These are phyloP conservation scores for Bicyclus anynana DNA, from an alignment of 1,140 invertebrate species.

Conservation along the genomic window DNA sequence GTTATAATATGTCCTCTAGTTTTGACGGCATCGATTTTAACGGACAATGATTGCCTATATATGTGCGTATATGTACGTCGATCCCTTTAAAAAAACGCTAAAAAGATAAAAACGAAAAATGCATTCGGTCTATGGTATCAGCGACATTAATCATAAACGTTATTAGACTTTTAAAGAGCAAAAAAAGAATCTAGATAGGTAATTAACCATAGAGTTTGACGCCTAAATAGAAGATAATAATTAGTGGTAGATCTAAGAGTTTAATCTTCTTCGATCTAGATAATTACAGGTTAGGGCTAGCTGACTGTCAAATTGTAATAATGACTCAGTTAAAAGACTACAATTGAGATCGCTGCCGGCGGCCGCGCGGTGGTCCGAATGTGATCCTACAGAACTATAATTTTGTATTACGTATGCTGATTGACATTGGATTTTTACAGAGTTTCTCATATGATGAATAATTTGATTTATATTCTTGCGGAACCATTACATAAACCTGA, in stretches of 20 bases:
- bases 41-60: too few relatives aligned
- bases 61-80: too few relatives aligned
- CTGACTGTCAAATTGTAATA: slow-evolving; percentile 44
- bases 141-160: slow-evolving; percentile 20
- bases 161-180: neutral
- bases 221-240: slow-evolving; percentile 26
- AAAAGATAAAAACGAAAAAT: too few relatives aligned
- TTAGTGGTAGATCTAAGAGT: slow-evolving; percentile 19
- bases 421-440: slow-evolving; percentile 2
- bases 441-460: too few relatives aligned
- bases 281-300: slow-evolving; percentile 30
- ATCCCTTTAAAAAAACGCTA: too few relatives aligned
- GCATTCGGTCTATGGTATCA: neutral
- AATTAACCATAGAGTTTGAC: slow-evolving; percentile 20
- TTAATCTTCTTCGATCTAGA: slow-evolving; percentile 11
- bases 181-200: slow-evolving; percentile 4
- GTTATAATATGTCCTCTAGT: too few relatives aligned
- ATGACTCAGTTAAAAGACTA: slow-evolving; percentile 49
- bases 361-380: slow-evolving; percentile 31
- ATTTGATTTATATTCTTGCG: too few relatives aligned
- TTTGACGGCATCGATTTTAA: too few relatives aligned
- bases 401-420: slow-evolving; percentile 8
- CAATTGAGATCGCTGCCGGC: slow-evolving; percentile 31
- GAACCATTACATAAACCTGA: too few relatives aligned
- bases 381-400: slow-evolving; percentile 23